Conservation (phyloP, 2,113 vertebrate genomes). For the Cyprinodon brontotheroides region DNA sequence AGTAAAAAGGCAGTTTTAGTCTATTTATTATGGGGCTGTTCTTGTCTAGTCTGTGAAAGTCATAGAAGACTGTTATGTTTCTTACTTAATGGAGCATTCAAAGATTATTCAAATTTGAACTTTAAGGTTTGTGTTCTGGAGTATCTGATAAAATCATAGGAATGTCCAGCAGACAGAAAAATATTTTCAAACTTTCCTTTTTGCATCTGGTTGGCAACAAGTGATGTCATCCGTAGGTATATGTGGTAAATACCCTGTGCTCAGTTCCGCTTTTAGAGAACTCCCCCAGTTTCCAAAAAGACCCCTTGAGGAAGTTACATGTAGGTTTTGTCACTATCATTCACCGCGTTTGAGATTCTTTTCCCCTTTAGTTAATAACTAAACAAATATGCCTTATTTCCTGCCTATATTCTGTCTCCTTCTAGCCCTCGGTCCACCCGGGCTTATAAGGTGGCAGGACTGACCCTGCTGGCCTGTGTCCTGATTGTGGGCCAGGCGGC, state of each 20-base stretch:
- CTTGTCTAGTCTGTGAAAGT: background rate
- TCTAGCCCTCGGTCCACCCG: conserved; percentile 33
- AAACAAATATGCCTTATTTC: background rate
- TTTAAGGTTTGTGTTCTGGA: background rate
- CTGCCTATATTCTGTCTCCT: background rate
- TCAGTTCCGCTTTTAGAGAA: conserved; percentile 5
- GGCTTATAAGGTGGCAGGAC: conserved; percentile 68
- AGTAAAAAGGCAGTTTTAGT: background rate
- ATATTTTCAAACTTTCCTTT: background rate
- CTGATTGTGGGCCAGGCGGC: conserved; percentile 73
- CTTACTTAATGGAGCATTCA: background rate
- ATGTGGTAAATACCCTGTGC: background rate
- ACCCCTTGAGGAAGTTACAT: background rate
- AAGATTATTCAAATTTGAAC: background rate
- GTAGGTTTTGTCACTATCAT: background rate
- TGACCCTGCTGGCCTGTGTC: conserved; percentile 72
- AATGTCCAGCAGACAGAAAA: background rate
- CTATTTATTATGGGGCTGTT: background rate
- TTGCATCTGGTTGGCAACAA: conserved; percentile 37
- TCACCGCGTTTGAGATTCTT: background rate
- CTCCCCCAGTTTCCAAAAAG: background rate
- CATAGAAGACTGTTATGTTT: background rate
- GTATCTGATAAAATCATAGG: background rate
- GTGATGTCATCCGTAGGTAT: conserved; percentile 19
- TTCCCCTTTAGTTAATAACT: background rate